Conservation (phyloP, 2,797 vertebrate species). For the Knipowitschia caucasica region DNA sequence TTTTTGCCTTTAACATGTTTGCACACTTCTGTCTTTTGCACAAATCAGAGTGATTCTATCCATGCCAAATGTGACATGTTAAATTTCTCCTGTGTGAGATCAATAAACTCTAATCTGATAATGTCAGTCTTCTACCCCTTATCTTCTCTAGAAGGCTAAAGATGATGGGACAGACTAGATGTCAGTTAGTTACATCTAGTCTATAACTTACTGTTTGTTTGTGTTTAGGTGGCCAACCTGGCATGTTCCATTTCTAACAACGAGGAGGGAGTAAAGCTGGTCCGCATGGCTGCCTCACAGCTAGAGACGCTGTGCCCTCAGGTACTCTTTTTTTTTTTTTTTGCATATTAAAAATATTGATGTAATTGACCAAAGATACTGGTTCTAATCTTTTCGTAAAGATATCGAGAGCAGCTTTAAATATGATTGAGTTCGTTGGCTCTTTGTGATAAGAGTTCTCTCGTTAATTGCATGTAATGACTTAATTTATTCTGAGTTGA, state of each 20-base stretch:
- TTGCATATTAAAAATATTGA: slow-evolving; percentile 9
- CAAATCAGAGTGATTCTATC: no score
- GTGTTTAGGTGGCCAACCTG: slow-evolving; percentile 91
- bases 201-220: slow-evolving; percentile 13
- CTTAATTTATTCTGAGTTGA: slow-evolving; percentile 57
- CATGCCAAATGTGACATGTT: slow-evolving; percentile 33
- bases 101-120: no score
- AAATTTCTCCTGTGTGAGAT: no score
- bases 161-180: no score
- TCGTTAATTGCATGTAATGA: slow-evolving; percentile 62
- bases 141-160: slow-evolving; percentile 24
- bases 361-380: slow-evolving; percentile 2
- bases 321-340: slow-evolving; percentile 69
- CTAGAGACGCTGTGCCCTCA: slow-evolving; percentile 96
- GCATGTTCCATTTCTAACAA: slow-evolving; percentile 99
- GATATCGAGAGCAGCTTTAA: slow-evolving; percentile 11
- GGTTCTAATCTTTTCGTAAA: neutral
- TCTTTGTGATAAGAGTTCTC: slow-evolving; percentile 25
- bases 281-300: slow-evolving; percentile 97
- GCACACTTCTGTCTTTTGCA: no score
- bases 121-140: slow-evolving; percentile 26
- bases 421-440: slow-evolving; percentile 16
- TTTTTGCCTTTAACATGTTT: no score
- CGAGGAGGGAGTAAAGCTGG: slow-evolving; percentile 96
- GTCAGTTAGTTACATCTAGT: no score